Conservation (phyloP, 2,797 vertebrate genomes). For the Schizopygopsis malacanthus region DNA sequence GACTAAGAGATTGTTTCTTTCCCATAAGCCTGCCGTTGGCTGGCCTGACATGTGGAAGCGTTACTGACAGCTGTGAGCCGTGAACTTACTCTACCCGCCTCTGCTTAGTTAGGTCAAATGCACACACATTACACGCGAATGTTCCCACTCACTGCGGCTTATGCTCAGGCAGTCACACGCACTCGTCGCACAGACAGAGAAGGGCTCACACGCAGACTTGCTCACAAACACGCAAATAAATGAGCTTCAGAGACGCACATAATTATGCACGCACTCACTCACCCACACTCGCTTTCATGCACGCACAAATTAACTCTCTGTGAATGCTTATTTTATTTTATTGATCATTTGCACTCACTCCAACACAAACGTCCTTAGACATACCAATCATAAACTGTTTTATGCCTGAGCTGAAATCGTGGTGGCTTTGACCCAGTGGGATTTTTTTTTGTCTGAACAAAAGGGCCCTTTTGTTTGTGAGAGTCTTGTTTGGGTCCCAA, state of each 20-base stretch:
- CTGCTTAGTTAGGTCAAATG: slow-evolving; percentile 75
- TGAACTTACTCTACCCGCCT: slow-evolving; percentile 78
- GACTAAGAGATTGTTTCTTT: slow-evolving; percentile 26
- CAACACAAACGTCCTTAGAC: slow-evolving; percentile 57
- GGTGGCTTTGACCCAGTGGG: not conserved
- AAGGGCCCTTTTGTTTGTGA: slow-evolving; percentile 19
- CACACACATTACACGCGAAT: slow-evolving; percentile 63
- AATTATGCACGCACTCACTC: slow-evolving; percentile 38
- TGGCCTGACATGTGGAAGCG: slow-evolving; percentile 65
- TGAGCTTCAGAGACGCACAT: slow-evolving; percentile 13
- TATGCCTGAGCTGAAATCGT: slow-evolving; percentile 15
- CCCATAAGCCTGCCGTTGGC: slow-evolving; percentile 60
- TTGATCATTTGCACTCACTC: slow-evolving; percentile 54
- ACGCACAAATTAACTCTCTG: slow-evolving; percentile 5
- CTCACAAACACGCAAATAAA: slow-evolving; percentile 42
- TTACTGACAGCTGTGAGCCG: slow-evolving; percentile 64
- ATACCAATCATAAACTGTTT: slow-evolving; percentile 64
- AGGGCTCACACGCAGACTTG: slow-evolving; percentile 67
- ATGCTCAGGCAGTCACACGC: slow-evolving; percentile 70
- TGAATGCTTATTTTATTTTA: not conserved
- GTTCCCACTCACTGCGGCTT: slow-evolving; percentile 42
- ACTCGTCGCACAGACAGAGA: slow-evolving; percentile 66
- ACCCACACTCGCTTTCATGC: slow-evolving; percentile 52
- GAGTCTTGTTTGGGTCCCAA: slow-evolving; percentile 9
- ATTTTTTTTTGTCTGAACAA: slow-evolving; percentile 21